Evolutionary conservation across 2,797 vertebrate species (phyloP).

Genomic region (Sciurus vulgaris): DNA sequence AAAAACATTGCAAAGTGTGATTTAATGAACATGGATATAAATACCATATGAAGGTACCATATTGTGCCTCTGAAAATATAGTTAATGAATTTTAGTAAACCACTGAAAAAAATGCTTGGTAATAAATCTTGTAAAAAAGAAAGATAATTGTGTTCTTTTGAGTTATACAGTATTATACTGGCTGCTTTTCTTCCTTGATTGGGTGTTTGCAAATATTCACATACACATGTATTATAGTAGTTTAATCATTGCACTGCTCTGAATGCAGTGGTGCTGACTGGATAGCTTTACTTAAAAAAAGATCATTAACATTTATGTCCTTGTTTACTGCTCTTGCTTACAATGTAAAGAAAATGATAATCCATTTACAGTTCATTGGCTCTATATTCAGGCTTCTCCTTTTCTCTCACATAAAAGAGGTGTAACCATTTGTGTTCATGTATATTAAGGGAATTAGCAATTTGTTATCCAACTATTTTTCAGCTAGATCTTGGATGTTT

Average conservation of each 20-base stretch:
- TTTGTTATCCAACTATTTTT: not conserved
- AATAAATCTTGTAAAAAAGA: conserved; percentile 19
- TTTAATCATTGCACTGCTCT: conserved; percentile 30
- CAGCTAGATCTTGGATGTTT: not conserved
- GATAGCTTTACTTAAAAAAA: conserved; percentile 56
- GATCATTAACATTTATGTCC: conserved; percentile 51
- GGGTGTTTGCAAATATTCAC: conserved; percentile 49
- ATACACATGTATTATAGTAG: not conserved
- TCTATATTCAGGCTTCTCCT: not conserved
- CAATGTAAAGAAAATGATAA: conserved; percentile 61
- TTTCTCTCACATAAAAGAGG: not conserved
- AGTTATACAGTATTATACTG: not conserved
- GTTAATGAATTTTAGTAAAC: conserved; percentile 66
- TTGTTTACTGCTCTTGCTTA: conserved; percentile 59
- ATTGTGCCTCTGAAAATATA: conserved; percentile 53
- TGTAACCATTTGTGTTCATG: not conserved
- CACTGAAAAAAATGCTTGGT: not conserved
- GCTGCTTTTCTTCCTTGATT: conserved; percentile 30
- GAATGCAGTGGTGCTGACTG: not conserved
- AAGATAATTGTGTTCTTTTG: not conserved
- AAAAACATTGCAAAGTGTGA: conserved; percentile 7
- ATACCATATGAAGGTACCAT: conserved; percentile 13
- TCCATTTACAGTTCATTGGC: not conserved
- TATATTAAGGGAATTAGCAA: not conserved
- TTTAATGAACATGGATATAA: conserved; percentile 51